Evolutionary conservation across 2,797 vertebrate genomes (phyloP).

Genomic region (Silurus lanzhouensis): DNA sequence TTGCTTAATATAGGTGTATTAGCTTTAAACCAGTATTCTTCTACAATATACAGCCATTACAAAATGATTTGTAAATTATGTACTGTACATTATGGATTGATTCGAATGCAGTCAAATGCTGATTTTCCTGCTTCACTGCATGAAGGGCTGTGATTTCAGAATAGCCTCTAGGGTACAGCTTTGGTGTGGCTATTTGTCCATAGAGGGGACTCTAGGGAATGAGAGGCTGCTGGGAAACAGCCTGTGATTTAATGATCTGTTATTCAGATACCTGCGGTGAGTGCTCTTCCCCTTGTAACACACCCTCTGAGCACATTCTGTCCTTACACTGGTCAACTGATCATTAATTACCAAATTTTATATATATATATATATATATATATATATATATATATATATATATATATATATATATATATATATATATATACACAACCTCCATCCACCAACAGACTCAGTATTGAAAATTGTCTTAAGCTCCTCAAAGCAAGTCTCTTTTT

Average conservation of each 20-base stretch:
- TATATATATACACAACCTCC: background rate
- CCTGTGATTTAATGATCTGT: constrained; percentile 26
- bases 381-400: background rate
- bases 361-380: background rate
- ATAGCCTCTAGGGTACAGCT: background rate
- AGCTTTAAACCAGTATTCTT: background rate
- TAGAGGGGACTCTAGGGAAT: background rate
- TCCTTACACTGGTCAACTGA: background rate
- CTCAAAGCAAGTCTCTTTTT: background rate
- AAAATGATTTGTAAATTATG: background rate
- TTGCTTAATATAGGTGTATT: background rate
- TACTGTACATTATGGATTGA: background rate
- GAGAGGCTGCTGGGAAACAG: constrained; percentile 20
- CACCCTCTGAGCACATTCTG: background rate
- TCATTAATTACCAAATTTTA: background rate
- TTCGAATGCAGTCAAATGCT: background rate
- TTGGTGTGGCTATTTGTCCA: constrained; percentile 21
- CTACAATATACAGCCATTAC: background rate
- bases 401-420: too few species aligned
- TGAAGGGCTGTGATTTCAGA: background rate
- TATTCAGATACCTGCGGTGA: constrained; percentile 16
- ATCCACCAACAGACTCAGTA: background rate
- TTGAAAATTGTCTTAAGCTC: background rate
- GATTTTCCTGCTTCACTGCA: background rate
- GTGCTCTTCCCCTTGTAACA: background rate